Base-by-base conservation (phyloP, 2,797 vertebrate genomes). In the Anguilla megastoma region DNA sequence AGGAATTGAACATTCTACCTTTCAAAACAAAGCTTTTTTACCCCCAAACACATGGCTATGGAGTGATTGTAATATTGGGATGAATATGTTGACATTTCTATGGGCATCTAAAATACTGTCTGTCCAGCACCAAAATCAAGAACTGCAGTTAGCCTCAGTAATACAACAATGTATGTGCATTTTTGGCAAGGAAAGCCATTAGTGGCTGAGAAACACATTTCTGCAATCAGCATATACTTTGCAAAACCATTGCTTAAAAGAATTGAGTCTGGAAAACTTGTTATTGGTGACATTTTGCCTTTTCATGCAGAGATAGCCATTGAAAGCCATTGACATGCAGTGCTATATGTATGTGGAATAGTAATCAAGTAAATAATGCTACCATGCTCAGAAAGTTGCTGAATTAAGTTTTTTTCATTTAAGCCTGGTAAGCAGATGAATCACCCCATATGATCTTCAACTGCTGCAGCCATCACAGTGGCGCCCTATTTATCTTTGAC, bases 1-100 rank as follows among this genome's bases (percentile, higher is more conserved):
- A 90, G 90, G 90, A 88, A 89, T 92, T 86, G 89, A 89, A 88
- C 86, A 89, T 82, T 56, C 87, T n/a, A 60, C 41, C 74, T 14
- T 54, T 85, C 79, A 89, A 83, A 87, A 90, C 71, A 50, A 86
- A 88, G 30, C 74, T 71, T 41, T 79, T 87, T 63, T 52, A 71
- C 2, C 50, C 41, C 21, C 8, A 60, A 76, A 60, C 41, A 88
- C 71, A 87, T 56, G 56, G 56, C 85, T 58, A 24, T 58, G 21
- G n/a, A 58, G 36, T 60, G 76, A 18, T 52, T 21, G 52, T 41
- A 85, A 33, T 54, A 76, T 33, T 33, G 12, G 24, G 85, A 54
- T 86, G 36, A 88, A 86, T 54, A 30, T 69, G 80, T 80, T 14
- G 74, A 87, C 87, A 18, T 84, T 71, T 30, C 63, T 8, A 30